Evolutionary conservation across 2,888 invertebrate genomes (phyloP), one percentile per base, ranked within the genome.

Genomic region (Heterodera filipjevi): DNA sequence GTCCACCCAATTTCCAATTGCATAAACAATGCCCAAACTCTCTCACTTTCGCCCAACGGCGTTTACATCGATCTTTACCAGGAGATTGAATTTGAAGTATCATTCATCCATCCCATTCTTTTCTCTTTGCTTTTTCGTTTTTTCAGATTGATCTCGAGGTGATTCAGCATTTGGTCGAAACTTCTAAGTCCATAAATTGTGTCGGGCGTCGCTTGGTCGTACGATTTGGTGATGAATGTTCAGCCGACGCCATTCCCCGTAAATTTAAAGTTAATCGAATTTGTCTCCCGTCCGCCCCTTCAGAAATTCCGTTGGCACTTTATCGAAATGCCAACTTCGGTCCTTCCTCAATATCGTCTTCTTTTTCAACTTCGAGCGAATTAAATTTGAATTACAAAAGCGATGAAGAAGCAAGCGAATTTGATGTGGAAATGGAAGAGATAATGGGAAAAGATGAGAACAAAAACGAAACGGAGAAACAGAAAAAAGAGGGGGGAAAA

Each of bases 31-130:
- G 33, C n/a, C 2, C 75, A 64, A 33, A 32, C 27, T 2, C 66
- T 64, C n/a, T 22, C 27, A 16, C 27, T 59, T 27, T 22, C 59
- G n/a, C 33, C n/a, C 27, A 64, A 64, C 22, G n/a, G 46, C 30
- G 33, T 27, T 30, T 53, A 5, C 68, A 32, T 75, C 68, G 66
- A 22, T 39, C 46, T 75, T 46, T 75, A 22, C 30, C 19, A 75
- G 68, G 75, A 75, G 22, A 75, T 75, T 33, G 75, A 75, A 64
- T 75, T 75, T 75, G 75, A 75, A 33, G 75, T 75, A 16, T 32
- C 14, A 2, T 30, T 8, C 32, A 19, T 66, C 10, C 27, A 66
- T 33, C 33, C 22, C 32, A 33, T 19, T 35, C 27, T 32, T 5
- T 68, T 49, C 49, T 14, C 49, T 39, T 49, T 3, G 49, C 49